Conservation (phyloP, 2,888 invertebrate species). For the Cerastis leucographa region DNA sequence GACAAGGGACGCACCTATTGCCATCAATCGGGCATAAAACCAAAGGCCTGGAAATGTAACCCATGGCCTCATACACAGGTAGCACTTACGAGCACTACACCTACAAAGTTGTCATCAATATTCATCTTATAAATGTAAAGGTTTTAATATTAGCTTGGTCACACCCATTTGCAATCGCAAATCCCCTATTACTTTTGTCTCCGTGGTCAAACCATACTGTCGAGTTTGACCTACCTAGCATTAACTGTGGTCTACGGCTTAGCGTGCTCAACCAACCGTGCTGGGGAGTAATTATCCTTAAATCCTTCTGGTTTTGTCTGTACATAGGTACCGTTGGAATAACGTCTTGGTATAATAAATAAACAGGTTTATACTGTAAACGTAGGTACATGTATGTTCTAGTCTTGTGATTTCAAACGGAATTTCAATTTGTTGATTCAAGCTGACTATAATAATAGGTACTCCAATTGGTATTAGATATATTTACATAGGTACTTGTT, state of each 20-base stretch:
- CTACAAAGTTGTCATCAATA: not conserved
- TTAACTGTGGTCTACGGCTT: constrained; percentile 47
- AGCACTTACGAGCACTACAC: not conserved
- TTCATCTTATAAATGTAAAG: not conserved
- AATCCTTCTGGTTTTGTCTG: constrained; percentile 43
- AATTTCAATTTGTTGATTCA: constrained; percentile 19
- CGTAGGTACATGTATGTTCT: not conserved
- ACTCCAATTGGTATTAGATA: not conserved
- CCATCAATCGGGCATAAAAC: not conserved
- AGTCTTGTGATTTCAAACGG: constrained; percentile 14
- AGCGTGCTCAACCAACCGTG: constrained; percentile 34
- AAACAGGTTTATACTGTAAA: constrained; percentile 1
- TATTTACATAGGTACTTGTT: not conserved
- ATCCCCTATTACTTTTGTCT: constrained; percentile 49
- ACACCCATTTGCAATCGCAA: constrained; percentile 35
- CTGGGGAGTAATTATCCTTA: constrained; percentile 45
- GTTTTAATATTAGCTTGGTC: constrained; percentile 5
- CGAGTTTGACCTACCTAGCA: constrained; percentile 18
- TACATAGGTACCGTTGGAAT: constrained; percentile 15
- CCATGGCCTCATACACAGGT: not conserved
- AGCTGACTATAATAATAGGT: not conserved
- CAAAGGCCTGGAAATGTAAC: not conserved
- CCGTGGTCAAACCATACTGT: constrained; percentile 26
- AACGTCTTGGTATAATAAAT: constrained; percentile 34
- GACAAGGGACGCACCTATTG: not conserved